phyloP scores from a whole-genome alignment of 2,113 vertebrate genomes.

The Atherinomorus stipes region DNA sequence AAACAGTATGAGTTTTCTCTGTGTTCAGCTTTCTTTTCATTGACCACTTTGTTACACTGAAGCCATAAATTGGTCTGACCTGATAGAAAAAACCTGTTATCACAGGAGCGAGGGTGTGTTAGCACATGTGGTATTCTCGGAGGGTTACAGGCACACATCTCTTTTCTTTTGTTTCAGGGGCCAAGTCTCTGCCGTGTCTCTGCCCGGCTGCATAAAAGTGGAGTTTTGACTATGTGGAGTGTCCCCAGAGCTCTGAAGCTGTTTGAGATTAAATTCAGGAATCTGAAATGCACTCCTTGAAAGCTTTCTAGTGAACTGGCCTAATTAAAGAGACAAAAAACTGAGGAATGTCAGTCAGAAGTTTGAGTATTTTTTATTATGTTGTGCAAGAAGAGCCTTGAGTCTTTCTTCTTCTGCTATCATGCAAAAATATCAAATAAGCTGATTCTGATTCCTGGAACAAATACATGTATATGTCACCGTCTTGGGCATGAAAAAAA shows the following conservation, averaged over 20 bases:
- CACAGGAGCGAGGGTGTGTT: slow-evolving; percentile 9
- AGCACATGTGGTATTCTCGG: slow-evolving; percentile 6
- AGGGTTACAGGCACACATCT: slow-evolving; percentile 45
- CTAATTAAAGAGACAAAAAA: slow-evolving; percentile 34
- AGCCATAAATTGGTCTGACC: slow-evolving; percentile 57
- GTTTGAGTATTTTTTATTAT: slow-evolving; percentile 7
- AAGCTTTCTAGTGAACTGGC: slow-evolving; percentile 16
- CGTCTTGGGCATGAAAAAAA: slow-evolving; percentile 27
- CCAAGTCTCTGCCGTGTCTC: slow-evolving; percentile 33
- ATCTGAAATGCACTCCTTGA: slow-evolving; percentile 55
- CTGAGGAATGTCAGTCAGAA: slow-evolving; percentile 22
- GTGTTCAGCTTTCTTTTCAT: slow-evolving; percentile 32
- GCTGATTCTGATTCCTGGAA: neutral
- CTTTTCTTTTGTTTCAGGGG: slow-evolving; percentile 44
- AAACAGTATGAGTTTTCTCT: slow-evolving; percentile 13
- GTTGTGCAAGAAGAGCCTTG: neutral
- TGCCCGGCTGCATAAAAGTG: slow-evolving; percentile 46
- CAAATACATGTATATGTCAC: slow-evolving; percentile 7
- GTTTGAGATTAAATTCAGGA: slow-evolving; percentile 47
- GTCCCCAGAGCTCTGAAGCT: slow-evolving; percentile 33
- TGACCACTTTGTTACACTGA: slow-evolving; percentile 25
- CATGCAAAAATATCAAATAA: slow-evolving; percentile 13
- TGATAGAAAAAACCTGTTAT: slow-evolving; percentile 34
- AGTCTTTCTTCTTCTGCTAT: slow-evolving; percentile 4
- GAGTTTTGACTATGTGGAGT: slow-evolving; percentile 48